Evolutionary conservation across 2,113 vertebrate species (phyloP).

Genomic region (Catharus fuscescens): DNA sequence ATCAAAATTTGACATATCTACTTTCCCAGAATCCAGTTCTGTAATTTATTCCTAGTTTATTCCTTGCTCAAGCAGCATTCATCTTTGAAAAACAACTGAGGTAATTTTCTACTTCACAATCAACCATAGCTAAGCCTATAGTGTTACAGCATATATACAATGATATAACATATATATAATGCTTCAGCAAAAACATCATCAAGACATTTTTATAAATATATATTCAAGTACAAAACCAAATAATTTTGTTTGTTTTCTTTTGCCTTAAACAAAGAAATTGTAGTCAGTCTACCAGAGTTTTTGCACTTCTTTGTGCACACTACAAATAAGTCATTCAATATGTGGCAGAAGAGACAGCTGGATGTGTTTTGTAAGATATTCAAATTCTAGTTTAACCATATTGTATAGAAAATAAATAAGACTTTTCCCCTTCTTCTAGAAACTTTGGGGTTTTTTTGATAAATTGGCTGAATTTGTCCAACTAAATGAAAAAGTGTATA

Average conservation of each 20-base stretch:
- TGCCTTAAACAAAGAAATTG: not conserved
- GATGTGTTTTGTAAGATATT: not conserved
- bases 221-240: not conserved
- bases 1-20: not conserved
- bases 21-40: not conserved
- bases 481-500: not conserved
- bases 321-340: not conserved
- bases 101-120: not conserved
- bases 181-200: not conserved
- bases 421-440: not conserved
- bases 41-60: not conserved
- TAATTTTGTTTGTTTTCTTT: not conserved
- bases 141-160: not conserved
- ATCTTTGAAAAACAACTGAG: not conserved
- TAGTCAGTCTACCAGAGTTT: not conserved
- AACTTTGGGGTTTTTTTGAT: not conserved
- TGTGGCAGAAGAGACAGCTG: not conserved
- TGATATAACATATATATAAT: not conserved
- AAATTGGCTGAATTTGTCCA: not conserved
- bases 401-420: not conserved
- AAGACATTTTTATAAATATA: not conserved
- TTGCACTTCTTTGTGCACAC: not conserved
- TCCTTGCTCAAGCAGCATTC: not conserved
- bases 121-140: not conserved
- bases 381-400: not conserved